Base-by-base conservation (phyloP, 1,140 invertebrate genomes). In the Mercenaria mercenaria region DNA sequence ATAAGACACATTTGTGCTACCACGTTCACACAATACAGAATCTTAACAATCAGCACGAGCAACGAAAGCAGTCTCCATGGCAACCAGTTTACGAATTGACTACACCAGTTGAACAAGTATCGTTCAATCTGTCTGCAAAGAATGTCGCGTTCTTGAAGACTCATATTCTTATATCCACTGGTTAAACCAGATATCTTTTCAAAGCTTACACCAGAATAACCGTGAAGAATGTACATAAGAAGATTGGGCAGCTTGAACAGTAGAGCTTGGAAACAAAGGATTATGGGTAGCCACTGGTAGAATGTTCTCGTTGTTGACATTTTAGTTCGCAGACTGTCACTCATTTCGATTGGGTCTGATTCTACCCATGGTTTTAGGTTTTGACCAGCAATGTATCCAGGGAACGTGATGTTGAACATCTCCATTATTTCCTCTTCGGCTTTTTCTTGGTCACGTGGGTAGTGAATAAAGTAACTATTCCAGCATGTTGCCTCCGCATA, bases 261-360 rank as follows among this genome's bases (percentile, higher is more conserved):
- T 8, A 86, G 43, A 15, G 84, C 84, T 43, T 86, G 84, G 50
- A 86, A 56, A 77, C 67, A 74, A 3, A 86, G 43, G 6, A 86
- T 86, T 0, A 77, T 13, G 13, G 84, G 84, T 26, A 86, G 26
- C 69, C 69, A 86, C 64, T 86, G 84, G 72, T 86, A 86, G 18
- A 72, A 26, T 41, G 82, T 84, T n/a, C 39, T 64, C 20, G 56
- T 83, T 43, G 37, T 74, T 41, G 37, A 39, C 69, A 74, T 41
- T 11, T 41, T 74, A 1, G 34, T 74, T 2, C 13, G 34, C 69
- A 74, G 39, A 47, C 23, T 23, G 23, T 61, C 26, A 61, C 23
- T n/a, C 23, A n/a, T 6, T 4, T 61, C 56, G 23, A 61, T 61
- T 6, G 8, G 10, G 4, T 61, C 56, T 47, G 43, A 47, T 47